These are phyloP conservation scores for Biston betularia DNA, from an alignment of 2,888 invertebrate genomes.

Conservation along the genomic window DNA sequence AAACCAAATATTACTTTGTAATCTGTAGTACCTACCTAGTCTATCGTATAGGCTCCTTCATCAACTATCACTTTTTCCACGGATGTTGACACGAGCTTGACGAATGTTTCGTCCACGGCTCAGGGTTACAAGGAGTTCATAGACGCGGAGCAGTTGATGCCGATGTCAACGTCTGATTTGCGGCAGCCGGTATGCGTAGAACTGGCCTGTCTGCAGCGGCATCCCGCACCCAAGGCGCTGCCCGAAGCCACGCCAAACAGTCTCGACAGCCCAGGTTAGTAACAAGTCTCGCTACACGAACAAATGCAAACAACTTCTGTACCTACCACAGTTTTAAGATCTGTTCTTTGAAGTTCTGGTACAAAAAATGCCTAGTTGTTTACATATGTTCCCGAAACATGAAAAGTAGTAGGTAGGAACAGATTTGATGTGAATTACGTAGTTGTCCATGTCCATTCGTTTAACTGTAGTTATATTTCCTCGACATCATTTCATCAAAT, in stretches of 20 bases:
- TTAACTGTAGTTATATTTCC: slow-evolving; percentile 14
- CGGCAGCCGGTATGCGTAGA: slow-evolving; percentile 94
- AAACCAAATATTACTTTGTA: neutral
- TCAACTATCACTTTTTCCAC: too few species aligned
- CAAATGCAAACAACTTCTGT: slow-evolving; percentile 50
- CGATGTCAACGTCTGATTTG: slow-evolving; percentile 93
- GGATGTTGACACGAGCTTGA: neutral
- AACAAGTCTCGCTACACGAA: slow-evolving; percentile 13
- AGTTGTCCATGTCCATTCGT: slow-evolving; percentile 21
- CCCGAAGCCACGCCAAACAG: slow-evolving; percentile 83
- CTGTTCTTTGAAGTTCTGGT: neutral
- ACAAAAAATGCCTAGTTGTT: slow-evolving; percentile 40
- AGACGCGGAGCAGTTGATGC: slow-evolving; percentile 96
- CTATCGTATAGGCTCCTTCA: too few species aligned
- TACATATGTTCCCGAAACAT: slow-evolving; percentile 42
- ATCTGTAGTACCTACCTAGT: too few species aligned
- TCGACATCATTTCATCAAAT: slow-evolving; percentile 23
- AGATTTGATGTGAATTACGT: slow-evolving; percentile 8
- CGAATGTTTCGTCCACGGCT: neutral
- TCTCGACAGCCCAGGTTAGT: slow-evolving; percentile 82
- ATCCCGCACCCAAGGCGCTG: slow-evolving; percentile 81
- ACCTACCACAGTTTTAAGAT: neutral
- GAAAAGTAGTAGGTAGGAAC: slow-evolving; percentile 4
- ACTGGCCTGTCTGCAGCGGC: slow-evolving; percentile 89
- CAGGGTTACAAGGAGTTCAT: slow-evolving; percentile 96